phyloP scores from a whole-genome alignment of 2,113 vertebrate species.

The Picathartes gymnocephalus region DNA sequence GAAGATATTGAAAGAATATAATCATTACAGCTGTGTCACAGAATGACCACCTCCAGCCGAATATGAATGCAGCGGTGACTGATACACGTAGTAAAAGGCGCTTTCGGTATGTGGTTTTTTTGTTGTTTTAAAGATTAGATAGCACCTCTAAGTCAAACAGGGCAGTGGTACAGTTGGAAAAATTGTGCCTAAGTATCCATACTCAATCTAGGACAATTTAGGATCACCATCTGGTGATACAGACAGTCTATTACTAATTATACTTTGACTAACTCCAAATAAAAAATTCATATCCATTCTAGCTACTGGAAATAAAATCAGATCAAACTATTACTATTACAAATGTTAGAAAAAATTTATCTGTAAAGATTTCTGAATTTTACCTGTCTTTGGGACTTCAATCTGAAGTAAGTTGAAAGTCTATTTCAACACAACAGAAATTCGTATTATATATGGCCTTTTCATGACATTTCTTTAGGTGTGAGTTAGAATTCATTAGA shows the following conservation, averaged over 20 bases:
- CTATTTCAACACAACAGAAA: background rate
- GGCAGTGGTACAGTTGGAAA: background rate
- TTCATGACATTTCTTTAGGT: background rate
- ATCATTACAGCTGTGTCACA: background rate
- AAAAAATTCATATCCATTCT: background rate
- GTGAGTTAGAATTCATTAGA: background rate
- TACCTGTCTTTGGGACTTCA: background rate
- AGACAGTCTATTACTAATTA: background rate
- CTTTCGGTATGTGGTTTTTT: accelerated
- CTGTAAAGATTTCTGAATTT: background rate
- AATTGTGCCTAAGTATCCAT: background rate
- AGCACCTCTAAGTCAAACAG: background rate
- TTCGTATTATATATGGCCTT: background rate
- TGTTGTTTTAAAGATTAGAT: background rate
- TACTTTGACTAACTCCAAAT: background rate
- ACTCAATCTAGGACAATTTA: background rate
- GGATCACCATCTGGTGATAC: background rate
- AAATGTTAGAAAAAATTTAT: background rate
- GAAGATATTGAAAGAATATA: background rate
- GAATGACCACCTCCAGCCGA: background rate
- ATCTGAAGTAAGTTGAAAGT: background rate
- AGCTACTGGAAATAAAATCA: background rate
- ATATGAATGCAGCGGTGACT: background rate
- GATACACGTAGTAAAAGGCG: background rate
- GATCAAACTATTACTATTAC: background rate